phyloP scores from a whole-genome alignment of 2,797 vertebrate genomes.

The Neosilurus hyrtlii region DNA sequence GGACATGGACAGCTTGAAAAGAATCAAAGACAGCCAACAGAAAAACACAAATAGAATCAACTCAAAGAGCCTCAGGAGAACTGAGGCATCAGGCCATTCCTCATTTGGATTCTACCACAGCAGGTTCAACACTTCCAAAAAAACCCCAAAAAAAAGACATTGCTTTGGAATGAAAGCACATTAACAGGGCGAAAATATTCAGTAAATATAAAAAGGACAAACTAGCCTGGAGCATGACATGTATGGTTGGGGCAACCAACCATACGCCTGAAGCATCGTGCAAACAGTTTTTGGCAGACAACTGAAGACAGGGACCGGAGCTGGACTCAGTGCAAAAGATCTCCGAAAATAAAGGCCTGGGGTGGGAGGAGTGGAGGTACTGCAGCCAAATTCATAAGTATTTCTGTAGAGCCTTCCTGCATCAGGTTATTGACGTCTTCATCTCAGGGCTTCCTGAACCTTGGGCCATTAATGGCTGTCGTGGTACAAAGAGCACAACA shows the following conservation, averaged over 20 bases:
- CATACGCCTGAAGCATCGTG: slow-evolving; percentile 45
- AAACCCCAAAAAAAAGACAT: no score
- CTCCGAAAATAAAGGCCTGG: slow-evolving; percentile 32
- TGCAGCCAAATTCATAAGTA: slow-evolving; percentile 27
- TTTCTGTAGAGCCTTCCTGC: slow-evolving; percentile 17
- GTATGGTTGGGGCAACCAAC: slow-evolving; percentile 31
- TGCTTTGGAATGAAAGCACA: slow-evolving; percentile 62
- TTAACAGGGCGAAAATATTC: slow-evolving; percentile 56
- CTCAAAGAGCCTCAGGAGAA: slow-evolving; percentile 29
- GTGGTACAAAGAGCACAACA: slow-evolving; percentile 45
- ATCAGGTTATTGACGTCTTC: slow-evolving; percentile 45
- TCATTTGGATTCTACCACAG: slow-evolving; percentile 47
- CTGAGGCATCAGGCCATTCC: slow-evolving; percentile 17
- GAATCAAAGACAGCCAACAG: slow-evolving; percentile 22
- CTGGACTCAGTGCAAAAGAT: slow-evolving; percentile 52
- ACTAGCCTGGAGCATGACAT: slow-evolving; percentile 49
- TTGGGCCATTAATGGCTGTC: slow-evolving; percentile 34
- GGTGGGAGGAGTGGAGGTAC: background rate
- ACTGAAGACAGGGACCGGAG: slow-evolving; percentile 37
- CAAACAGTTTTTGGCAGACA: slow-evolving; percentile 52
- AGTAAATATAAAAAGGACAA: slow-evolving; percentile 52
- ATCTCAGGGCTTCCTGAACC: slow-evolving; percentile 25
- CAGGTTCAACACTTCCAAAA: slow-evolving; percentile 52
- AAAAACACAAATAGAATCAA: slow-evolving; percentile 39
- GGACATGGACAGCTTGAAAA: slow-evolving; percentile 38